These are phyloP conservation scores for Pantala flavescens DNA, from an alignment of 1,140 invertebrate genomes.

Conservation along the genomic window DNA sequence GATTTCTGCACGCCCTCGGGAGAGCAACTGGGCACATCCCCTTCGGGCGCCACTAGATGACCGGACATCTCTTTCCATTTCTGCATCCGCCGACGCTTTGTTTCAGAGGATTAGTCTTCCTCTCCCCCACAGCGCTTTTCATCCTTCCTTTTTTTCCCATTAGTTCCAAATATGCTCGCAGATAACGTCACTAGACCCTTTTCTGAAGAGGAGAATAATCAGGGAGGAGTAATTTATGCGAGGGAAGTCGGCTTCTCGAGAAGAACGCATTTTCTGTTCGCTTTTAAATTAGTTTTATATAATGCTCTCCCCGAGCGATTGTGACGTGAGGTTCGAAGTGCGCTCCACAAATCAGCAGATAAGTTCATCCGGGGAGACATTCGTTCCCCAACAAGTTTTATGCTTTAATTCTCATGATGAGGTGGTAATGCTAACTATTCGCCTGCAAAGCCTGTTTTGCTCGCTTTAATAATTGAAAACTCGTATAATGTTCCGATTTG, in stretches of 20 bases:
- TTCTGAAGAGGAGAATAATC: neutral
- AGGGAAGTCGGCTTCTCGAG: neutral
- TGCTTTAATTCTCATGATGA: too few species aligned
- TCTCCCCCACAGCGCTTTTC: neutral
- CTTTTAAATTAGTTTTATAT: too few species aligned
- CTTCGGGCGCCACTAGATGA: neutral
- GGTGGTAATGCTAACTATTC: too few species aligned
- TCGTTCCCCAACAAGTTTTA: too few species aligned
- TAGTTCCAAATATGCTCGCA: slow-evolving; percentile 9
- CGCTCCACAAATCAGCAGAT: too few species aligned
- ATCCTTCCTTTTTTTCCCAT: neutral
- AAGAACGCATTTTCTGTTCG: neutral
- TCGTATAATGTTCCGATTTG: too few species aligned
- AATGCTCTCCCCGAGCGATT: too few species aligned
- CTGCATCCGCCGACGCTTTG: neutral
- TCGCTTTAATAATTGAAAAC: too few species aligned
- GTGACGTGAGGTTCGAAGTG: too few species aligned
- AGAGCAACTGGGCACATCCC: neutral
- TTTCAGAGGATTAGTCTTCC: neutral
- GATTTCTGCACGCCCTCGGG: neutral
- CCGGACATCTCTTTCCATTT: neutral
- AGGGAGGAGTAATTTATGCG: slow-evolving; percentile 1
- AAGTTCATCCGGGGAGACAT: too few species aligned
- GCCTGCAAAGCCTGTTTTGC: too few species aligned
- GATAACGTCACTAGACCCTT: neutral